Evolutionary conservation across 2,888 invertebrate species (phyloP).

Genomic region (Lymantria monacha): DNA sequence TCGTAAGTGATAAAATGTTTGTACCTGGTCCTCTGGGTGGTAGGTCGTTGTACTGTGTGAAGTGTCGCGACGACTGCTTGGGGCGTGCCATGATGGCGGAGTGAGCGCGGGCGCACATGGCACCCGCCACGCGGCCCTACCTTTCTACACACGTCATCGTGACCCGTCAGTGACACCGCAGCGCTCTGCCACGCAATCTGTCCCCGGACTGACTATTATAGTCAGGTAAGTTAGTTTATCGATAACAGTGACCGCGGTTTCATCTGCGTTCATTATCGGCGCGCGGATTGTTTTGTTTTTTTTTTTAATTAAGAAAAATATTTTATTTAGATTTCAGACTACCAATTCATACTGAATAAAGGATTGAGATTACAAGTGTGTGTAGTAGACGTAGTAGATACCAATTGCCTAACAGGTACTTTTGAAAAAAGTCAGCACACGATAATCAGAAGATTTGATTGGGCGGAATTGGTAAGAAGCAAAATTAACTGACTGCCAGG

Average conservation of each 20-base stretch:
- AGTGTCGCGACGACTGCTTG: slow-evolving; percentile 76
- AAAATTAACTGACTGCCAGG: too few species aligned
- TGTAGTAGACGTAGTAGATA: too few species aligned
- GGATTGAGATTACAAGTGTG: too few species aligned
- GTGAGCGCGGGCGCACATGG: slow-evolving; percentile 61
- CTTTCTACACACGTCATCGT: slow-evolving; percentile 54
- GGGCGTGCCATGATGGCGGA: slow-evolving; percentile 76
- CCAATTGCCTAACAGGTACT: too few species aligned
- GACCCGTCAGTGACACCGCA: slow-evolving; percentile 25
- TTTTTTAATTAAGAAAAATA: too few species aligned
- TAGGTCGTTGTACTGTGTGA: slow-evolving; percentile 65
- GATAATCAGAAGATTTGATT: too few species aligned
- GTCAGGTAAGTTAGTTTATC: slow-evolving; percentile 1
- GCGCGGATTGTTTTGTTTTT: too few species aligned
- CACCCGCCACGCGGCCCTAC: slow-evolving; percentile 49
- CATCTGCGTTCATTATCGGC: neutral
- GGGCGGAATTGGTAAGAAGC: too few species aligned
- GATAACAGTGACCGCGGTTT: neutral
- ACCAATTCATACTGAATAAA: too few species aligned
- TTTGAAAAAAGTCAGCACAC: too few species aligned
- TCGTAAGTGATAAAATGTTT: slow-evolving; percentile 3
- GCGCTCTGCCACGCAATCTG: slow-evolving; percentile 24
- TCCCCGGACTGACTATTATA: neutral
- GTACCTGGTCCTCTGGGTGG: slow-evolving; percentile 79
- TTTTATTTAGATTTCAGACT: too few species aligned